These are phyloP conservation scores for Lepus europaeus DNA, from an alignment of 2,113 vertebrate species.

Conservation along the genomic window DNA sequence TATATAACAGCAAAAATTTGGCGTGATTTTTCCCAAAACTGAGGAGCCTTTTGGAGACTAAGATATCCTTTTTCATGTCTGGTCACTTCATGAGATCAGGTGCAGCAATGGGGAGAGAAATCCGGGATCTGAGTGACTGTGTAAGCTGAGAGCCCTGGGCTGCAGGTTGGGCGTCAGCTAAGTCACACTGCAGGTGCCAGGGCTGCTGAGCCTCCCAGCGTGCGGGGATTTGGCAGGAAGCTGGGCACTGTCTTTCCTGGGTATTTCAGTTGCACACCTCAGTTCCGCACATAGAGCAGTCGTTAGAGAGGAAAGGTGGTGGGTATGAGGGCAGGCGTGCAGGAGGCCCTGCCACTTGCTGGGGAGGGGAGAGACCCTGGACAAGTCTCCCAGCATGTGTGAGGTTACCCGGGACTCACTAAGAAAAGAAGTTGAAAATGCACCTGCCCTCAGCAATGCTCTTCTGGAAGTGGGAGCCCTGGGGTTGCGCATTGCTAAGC, in stretches of 20 bases:
- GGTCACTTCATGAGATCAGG: neutral
- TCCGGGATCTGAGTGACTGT: too few species aligned
- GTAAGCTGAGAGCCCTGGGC: neutral
- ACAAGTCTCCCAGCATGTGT: neutral
- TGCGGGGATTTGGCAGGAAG: neutral
- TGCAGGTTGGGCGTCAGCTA: too few species aligned
- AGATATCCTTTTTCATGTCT: neutral
- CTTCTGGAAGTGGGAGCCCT: rapidly evolving
- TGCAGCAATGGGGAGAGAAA: neutral
- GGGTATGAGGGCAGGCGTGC: too few species aligned
- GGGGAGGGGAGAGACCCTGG: neutral
- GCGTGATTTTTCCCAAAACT: neutral
- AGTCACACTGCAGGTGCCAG: neutral
- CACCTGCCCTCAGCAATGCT: neutral
- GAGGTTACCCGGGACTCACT: too few species aligned
- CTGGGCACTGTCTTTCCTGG: neutral
- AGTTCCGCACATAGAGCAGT: neutral
- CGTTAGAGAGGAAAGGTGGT: neutral
- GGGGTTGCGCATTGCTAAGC: rapidly evolving
- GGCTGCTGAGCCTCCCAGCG: rapidly evolving
- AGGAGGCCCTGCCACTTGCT: too few species aligned
- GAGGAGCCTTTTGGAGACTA: neutral
- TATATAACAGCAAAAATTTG: neutral
- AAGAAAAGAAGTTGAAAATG: too few species aligned
- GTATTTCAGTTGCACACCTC: neutral